Conservation (phyloP, 2,113 vertebrate genomes). For the Ophthalmolycus amberensis region DNA sequence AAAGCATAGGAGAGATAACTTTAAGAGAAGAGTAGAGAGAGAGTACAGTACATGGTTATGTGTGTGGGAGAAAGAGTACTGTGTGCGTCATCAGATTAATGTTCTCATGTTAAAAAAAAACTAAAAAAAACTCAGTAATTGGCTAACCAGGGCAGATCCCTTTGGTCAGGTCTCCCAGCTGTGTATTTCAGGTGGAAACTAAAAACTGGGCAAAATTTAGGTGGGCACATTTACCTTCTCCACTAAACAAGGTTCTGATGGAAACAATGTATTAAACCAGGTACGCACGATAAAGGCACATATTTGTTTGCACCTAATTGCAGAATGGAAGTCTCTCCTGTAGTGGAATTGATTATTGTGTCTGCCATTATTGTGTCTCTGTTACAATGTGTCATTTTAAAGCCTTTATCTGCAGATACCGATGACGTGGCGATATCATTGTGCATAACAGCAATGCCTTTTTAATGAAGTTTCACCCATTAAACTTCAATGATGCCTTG, state of each 20-base stretch:
- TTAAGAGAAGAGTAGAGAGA: constrained; percentile 28
- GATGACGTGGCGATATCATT: background rate
- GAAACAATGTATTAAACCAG: background rate
- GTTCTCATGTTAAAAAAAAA: background rate
- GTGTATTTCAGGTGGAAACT: background rate
- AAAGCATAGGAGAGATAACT: constrained; percentile 29
- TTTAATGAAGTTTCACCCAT: constrained; percentile 28
- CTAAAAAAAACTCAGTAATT: background rate
- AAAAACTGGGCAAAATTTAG: too few species aligned
- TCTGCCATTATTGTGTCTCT: too few species aligned
- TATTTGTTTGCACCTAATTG: too few species aligned
- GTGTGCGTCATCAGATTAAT: constrained; percentile 5
- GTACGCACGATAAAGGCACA: too few species aligned
- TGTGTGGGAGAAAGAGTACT: background rate
- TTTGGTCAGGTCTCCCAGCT: background rate
- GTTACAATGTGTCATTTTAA: background rate
- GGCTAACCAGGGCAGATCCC: background rate
- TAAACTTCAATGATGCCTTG: constrained; percentile 45
- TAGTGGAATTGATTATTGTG: too few species aligned
- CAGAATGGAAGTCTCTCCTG: too few species aligned
- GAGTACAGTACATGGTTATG: background rate
- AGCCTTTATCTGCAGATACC: background rate
- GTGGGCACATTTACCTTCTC: background rate
- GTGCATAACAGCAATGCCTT: constrained; percentile 2
- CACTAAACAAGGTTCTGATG: too few species aligned